A percentile compares a stretch with the other conserved stretches of the same genome.
phyloP scores from a whole-genome alignment of 2,888 invertebrate species.

The Griposia aprilina region DNA sequence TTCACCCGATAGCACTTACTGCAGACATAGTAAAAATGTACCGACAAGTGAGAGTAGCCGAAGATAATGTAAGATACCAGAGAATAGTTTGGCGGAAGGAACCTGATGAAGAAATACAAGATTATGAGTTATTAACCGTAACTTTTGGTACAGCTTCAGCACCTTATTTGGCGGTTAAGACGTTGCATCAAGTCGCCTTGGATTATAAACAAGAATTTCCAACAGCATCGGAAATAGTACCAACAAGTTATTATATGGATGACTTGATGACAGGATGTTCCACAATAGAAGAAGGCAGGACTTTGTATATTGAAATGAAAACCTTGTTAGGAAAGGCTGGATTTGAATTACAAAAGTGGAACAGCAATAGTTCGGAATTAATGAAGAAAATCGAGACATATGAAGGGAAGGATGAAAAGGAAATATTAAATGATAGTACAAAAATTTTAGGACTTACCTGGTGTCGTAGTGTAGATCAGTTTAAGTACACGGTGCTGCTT shows the following conservation, averaged over 20 bases:
- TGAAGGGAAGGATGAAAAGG: too few species aligned
- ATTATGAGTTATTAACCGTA: constrained; percentile 15
- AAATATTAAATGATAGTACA: too few species aligned
- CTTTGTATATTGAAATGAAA: too few species aligned
- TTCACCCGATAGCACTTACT: too few species aligned
- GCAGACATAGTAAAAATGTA: too few species aligned
- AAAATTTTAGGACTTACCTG: constrained; percentile 20
- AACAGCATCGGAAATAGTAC: background rate
- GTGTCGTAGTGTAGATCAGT: constrained; percentile 11
- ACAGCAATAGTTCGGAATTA: too few species aligned
- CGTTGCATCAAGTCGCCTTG: too few species aligned
- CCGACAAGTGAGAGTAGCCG: background rate
- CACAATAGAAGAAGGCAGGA: constrained; percentile 6
- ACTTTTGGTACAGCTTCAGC: constrained; percentile 18
- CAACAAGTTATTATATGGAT: constrained; percentile 20
- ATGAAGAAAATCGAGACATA: too few species aligned
- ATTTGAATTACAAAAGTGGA: too few species aligned
- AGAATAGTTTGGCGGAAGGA: constrained; percentile 3
- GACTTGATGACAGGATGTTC: constrained; percentile 22
- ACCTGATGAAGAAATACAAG: too few species aligned
- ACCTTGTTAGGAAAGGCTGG: too few species aligned
- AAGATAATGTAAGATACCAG: constrained; percentile 13
- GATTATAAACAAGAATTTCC: too few species aligned
- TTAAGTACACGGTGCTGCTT: constrained; percentile 13
- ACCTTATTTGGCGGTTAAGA: background rate